phyloP scores from a whole-genome alignment of 2,888 invertebrate genomes.

The Atethmia centrago region DNA sequence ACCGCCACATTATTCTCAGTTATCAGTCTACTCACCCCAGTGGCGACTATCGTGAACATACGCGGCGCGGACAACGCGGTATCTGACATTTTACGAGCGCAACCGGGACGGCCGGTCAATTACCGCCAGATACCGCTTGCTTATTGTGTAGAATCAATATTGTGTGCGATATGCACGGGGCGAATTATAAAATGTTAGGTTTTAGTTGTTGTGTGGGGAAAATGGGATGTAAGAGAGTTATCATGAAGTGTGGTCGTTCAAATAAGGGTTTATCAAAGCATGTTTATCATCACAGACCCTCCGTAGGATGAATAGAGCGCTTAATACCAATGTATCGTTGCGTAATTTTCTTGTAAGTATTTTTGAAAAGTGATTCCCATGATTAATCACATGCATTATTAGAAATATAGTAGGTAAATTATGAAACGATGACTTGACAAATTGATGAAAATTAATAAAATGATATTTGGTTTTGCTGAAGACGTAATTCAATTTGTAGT shows the following conservation, averaged over 20 bases:
- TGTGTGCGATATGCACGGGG: constrained; percentile 39
- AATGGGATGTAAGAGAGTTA: not conserved
- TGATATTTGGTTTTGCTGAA: not conserved
- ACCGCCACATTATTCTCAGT: constrained; percentile 51
- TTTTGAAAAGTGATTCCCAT: not conserved
- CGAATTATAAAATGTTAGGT: constrained; percentile 37
- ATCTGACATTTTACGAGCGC: constrained; percentile 80
- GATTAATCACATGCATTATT: not conserved
- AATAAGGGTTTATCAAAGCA: not conserved
- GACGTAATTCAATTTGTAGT: not conserved
- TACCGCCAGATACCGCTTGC: constrained; percentile 67
- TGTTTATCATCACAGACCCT: too few relatives aligned
- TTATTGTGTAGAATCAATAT: constrained; percentile 63
- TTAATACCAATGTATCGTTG: not conserved
- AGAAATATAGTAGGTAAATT: not conserved
- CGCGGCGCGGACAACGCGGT: constrained; percentile 73
- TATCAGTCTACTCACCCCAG: constrained; percentile 66
- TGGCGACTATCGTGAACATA: constrained; percentile 70
- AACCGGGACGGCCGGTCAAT: constrained; percentile 71
- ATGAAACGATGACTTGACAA: not conserved
- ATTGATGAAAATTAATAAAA: not conserved
- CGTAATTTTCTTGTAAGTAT: not conserved
- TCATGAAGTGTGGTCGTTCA: too few relatives aligned
- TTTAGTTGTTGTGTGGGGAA: constrained; percentile 2
- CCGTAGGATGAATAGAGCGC: not conserved